These are phyloP conservation scores for Brachypteracias leptosomus DNA, from an alignment of 2,113 vertebrate genomes.

Conservation along the genomic window DNA sequence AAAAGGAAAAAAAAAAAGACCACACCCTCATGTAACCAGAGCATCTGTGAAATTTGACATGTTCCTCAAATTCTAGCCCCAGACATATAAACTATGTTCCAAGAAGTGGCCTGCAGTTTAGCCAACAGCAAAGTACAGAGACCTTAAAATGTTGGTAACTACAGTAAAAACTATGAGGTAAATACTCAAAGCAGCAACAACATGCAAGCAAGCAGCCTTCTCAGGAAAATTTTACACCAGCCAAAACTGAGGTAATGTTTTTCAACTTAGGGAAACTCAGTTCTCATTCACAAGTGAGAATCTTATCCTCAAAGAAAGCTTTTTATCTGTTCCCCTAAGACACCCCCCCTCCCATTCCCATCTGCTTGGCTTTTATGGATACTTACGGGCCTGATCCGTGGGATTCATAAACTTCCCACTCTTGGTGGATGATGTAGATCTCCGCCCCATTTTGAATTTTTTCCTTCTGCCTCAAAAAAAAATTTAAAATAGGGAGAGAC, in stretches of 20 bases:
- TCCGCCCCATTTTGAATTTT: slow-evolving; percentile 86
- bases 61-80: neutral
- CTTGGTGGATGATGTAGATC: slow-evolving; percentile 99
- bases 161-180: neutral
- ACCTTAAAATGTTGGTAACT: neutral
- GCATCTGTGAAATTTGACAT: neutral
- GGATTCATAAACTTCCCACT: slow-evolving; percentile 99
- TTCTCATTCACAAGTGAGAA: neutral
- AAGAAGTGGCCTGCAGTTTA: neutral
- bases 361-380: neutral
- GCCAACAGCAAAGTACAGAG: neutral
- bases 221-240: neutral
- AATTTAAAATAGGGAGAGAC: neutral
- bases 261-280: neutral
- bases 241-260: neutral
- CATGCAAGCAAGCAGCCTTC: neutral
- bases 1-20: neutral
- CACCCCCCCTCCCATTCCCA: neutral
- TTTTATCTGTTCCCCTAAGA: neutral
- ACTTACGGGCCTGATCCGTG: slow-evolving; percentile 98
- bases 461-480: slow-evolving; percentile 1
- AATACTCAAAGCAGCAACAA: neutral
- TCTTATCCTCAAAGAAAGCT: neutral
- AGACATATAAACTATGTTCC: neutral
- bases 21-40: neutral